Evolutionary conservation across 2,797 vertebrate genomes (phyloP).

Genomic region (Danionella dracula): DNA sequence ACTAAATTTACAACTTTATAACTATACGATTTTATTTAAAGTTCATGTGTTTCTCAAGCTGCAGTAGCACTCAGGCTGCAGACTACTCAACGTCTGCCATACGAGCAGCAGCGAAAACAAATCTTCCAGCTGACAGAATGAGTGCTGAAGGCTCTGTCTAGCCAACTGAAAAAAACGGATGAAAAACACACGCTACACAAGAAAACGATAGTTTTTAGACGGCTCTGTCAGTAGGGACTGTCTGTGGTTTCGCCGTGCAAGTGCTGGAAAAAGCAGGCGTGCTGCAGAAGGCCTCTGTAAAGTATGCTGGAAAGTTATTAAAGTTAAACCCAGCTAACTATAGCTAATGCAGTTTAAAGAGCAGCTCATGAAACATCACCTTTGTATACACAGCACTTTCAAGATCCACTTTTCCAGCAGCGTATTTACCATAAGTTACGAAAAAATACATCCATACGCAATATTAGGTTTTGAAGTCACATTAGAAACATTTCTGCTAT

Average conservation of each 20-base stretch:
- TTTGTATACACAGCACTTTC: background rate
- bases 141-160: constrained; percentile 33
- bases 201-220: background rate
- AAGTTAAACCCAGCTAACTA: constrained; percentile 4
- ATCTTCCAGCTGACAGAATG: constrained; percentile 36
- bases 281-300: constrained; percentile 8
- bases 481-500: no score
- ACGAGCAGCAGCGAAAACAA: constrained; percentile 34
- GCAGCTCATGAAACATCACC: background rate
- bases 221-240: constrained; percentile 13
- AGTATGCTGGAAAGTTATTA: constrained; percentile 2
- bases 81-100: constrained; percentile 5
- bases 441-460: no score
- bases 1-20: no score
- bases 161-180: constrained; percentile 20
- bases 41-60: background rate
- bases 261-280: constrained; percentile 18
- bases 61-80: constrained; percentile 4
- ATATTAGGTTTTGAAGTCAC: no score
- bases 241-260: constrained; percentile 25
- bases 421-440: background rate
- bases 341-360: background rate
- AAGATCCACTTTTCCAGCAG: no score
- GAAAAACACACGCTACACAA: background rate
- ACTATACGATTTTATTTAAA: no score